Evolutionary conservation across 2,888 invertebrate genomes (phyloP).

Genomic region (Tetanocera ferruginea): DNA sequence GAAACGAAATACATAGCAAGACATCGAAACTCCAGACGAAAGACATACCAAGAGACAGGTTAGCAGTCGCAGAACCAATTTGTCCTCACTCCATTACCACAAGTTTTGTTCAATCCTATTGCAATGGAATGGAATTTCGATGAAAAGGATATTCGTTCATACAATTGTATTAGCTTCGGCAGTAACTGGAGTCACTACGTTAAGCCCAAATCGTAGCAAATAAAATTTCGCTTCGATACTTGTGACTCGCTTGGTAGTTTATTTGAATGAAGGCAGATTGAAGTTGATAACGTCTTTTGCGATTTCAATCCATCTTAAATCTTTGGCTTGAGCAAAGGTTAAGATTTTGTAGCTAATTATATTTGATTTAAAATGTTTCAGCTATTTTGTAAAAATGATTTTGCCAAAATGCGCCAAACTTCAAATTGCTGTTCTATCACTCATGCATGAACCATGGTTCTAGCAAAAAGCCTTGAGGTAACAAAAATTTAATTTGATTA

Average conservation of each 20-base stretch:
- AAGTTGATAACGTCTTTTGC: slow-evolving; percentile 15
- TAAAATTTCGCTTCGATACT: not conserved
- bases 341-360: too few species aligned
- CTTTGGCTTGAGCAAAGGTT: not conserved
- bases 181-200: not conserved
- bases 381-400: too few species aligned
- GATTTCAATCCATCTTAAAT: not conserved
- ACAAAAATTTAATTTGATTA: too few species aligned
- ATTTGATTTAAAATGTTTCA: too few species aligned
- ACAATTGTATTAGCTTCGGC: not conserved
- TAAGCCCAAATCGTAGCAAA: not conserved
- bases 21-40: slow-evolving; percentile 15
- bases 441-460: too few species aligned
- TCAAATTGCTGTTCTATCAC: too few species aligned
- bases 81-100: slow-evolving; percentile 60
- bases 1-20: slow-evolving; percentile 8
- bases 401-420: too few species aligned
- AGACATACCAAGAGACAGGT: slow-evolving; percentile 32
- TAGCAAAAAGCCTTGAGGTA: too few species aligned
- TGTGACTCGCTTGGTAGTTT: not conserved
- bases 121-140: slow-evolving; percentile 46
- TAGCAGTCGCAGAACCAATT: slow-evolving; percentile 54
- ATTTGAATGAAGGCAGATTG: not conserved
- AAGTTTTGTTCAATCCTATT: slow-evolving; percentile 59
- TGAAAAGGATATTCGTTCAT: slow-evolving; percentile 46